Conservation (phyloP, 92 coral and sea anemone genomes). For the Zoanthus sociatus region DNA sequence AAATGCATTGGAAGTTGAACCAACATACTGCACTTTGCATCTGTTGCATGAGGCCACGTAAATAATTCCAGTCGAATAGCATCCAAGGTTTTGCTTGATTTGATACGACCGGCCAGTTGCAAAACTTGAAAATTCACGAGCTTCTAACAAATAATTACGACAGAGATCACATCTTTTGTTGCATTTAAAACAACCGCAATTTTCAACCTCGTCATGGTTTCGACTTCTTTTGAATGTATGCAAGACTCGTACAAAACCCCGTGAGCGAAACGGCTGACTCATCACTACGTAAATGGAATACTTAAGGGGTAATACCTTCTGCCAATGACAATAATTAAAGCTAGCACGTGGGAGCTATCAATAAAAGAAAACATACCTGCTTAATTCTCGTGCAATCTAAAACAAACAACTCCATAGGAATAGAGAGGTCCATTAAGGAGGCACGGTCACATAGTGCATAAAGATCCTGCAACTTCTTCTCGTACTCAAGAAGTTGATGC, state of each 20-base stretch:
- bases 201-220: too few relatives aligned
- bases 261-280: too few relatives aligned
- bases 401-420: constrained; percentile 93
- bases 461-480: constrained; percentile 80
- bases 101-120: too few relatives aligned
- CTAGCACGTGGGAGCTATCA: background rate
- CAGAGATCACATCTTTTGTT: too few relatives aligned
- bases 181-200: too few relatives aligned
- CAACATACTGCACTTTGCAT: constrained; percentile 12
- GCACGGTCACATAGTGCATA: constrained; percentile 78
- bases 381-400: constrained; percentile 87
- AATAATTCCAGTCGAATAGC: background rate
- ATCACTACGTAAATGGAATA: too few relatives aligned
- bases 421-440: constrained; percentile 85
- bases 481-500: constrained; percentile 81
- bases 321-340: too few relatives aligned
- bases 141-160: too few relatives aligned
- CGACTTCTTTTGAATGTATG: too few relatives aligned
- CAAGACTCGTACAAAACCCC: too few relatives aligned
- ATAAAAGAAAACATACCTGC: constrained; percentile 58
- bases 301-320: too few relatives aligned
- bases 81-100: background rate
- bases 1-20: constrained; percentile 15
- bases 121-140: too few relatives aligned
- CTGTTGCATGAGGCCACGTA: constrained; percentile 7